Evolutionary conservation across 2,797 vertebrate genomes (phyloP).

Genomic region (Pseudochirops cupreus): DNA sequence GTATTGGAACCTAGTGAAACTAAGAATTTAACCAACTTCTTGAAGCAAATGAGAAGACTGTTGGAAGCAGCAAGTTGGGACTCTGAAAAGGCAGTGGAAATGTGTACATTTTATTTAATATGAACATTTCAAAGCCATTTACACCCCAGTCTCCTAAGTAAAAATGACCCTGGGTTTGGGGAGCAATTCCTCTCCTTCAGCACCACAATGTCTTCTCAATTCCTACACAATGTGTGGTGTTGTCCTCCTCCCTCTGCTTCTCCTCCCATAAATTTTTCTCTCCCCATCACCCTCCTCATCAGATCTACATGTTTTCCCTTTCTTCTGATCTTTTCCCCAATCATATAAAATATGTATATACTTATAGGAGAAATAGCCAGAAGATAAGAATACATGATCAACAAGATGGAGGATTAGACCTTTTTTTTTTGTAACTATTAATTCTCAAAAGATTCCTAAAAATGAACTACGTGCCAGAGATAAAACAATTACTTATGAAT

Average conservation of each 20-base stretch:
- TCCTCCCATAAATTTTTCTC: neutral
- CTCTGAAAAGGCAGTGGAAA: neutral
- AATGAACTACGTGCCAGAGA: neutral
- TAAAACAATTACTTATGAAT: neutral
- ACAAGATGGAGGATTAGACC: neutral
- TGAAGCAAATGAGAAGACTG: neutral
- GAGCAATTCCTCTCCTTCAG: neutral
- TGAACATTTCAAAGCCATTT: neutral
- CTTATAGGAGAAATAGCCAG: neutral
- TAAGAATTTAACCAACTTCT: neutral
- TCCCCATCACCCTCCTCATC: neutral
- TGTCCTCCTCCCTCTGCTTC: neutral
- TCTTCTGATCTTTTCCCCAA: neutral
- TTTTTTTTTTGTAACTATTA: neutral
- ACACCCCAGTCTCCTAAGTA: neutral
- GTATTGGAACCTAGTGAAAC: neutral
- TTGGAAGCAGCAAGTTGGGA: neutral
- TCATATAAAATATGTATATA: neutral
- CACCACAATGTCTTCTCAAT: neutral
- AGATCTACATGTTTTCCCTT: neutral
- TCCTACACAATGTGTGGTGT: neutral
- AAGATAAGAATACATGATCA: neutral
- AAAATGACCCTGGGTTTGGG: neutral
- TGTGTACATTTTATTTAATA: neutral
- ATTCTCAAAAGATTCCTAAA: neutral